Base-by-base conservation (phyloP, 2,797 vertebrate genomes). In the Moxostoma hubbsi region DNA sequence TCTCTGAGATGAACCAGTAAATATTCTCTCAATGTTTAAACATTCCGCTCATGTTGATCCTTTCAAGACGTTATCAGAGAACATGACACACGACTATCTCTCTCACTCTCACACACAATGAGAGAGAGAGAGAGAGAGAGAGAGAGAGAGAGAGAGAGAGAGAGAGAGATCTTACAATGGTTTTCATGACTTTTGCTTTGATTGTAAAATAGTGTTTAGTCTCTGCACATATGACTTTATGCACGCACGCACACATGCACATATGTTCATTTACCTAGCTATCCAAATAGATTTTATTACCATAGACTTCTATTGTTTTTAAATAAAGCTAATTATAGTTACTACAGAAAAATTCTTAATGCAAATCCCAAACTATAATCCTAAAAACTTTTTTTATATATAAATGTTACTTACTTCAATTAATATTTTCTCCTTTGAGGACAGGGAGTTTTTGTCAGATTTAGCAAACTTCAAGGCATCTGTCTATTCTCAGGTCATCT, bases 1-100 rank as follows among this genome's bases (percentile, higher is more conserved):
- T 57, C 15, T 66, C 16, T 49, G 47, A 54, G 73, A 65, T 7
- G 62, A 57, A 66, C 63, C 73, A 66, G 74, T 66, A 76, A 66
- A 75, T 66, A 66, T 75, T 75, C 18, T 68, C 65, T 65, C 12
- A 0, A 62, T 53, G 57, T 61, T 77, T 68, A 77, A 69, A 77
- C 57, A 77, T 62, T 62, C 47, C 5, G 7, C 50, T 69, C 46
- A 2, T 7, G 65, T 64, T 69, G 75, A 77, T 69, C 66, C 75
- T 77, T 77, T 77, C 75, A 69, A 77, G 75, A 77, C 55, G 24
- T 61, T 77, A 77, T 77, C 64, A 77, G 65, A 77, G 64, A 77
- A 77, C 75, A 77, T 51, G 65, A 69, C 47, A 69, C 47, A 51
- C 5, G 13, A 69, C 46, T 69, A 50, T 68, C 75, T 66, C 63